Evolutionary conservation across 2,888 invertebrate species (phyloP).

Genomic region (Halictus ligatus): DNA sequence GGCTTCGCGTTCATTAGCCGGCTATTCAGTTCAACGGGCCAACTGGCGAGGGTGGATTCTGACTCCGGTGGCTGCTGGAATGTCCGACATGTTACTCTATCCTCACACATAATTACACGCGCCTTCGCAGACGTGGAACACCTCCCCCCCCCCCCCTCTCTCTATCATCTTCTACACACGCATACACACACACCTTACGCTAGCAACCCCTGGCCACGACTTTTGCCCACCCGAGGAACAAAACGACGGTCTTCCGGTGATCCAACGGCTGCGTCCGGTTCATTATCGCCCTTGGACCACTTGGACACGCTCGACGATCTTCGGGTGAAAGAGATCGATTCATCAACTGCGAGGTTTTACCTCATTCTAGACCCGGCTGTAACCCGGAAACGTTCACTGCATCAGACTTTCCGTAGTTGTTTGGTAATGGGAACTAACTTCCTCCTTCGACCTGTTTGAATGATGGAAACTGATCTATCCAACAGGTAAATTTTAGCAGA

Average conservation of each 20-base stretch:
- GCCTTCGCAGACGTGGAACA: slow-evolving; percentile 73
- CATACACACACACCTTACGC: background rate
- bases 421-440: background rate
- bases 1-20: slow-evolving; percentile 83
- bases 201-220: slow-evolving; percentile 32
- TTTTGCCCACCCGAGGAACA: slow-evolving; percentile 25
- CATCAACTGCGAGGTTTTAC: background rate
- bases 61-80: slow-evolving; percentile 80
- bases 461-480: background rate
- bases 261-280: slow-evolving; percentile 20
- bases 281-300: slow-evolving; percentile 10
- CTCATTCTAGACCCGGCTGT: background rate
- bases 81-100: slow-evolving; percentile 81
- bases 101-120: slow-evolving; percentile 80
- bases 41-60: slow-evolving; percentile 81
- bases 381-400: background rate
- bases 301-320: background rate
- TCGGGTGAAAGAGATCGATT: background rate
- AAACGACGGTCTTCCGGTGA: slow-evolving; percentile 44
- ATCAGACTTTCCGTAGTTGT: background rate
- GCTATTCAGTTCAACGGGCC: slow-evolving; percentile 83
- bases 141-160: slow-evolving; percentile 18
- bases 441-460: background rate
- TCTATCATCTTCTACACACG: background rate
- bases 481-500: background rate